Conservation (phyloP, 2,888 invertebrate genomes). For the Punctoribates punctum region DNA sequence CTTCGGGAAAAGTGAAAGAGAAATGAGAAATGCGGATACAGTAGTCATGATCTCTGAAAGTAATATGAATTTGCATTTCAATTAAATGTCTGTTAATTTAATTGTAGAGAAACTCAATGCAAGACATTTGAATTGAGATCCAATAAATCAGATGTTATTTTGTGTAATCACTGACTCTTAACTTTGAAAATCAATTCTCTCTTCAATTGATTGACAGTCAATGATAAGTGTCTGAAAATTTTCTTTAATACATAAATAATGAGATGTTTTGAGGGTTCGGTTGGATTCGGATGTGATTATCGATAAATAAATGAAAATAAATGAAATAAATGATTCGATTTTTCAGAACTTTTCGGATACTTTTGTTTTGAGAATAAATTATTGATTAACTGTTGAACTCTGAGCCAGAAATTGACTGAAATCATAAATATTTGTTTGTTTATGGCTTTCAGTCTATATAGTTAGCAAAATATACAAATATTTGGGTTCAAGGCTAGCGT, state of each 20-base stretch:
- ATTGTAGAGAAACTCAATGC: neutral
- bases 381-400: conserved; percentile 30
- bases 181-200: neutral
- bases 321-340: neutral
- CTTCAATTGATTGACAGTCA: conserved; percentile 27
- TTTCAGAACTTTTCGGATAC: neutral
- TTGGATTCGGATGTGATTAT: conserved; percentile 7
- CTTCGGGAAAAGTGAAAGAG: no score
- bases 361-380: neutral
- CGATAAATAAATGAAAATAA: neutral
- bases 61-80: neutral
- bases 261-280: neutral
- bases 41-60: no score
- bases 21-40: no score
- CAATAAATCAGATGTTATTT: conserved; percentile 17
- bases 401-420: conserved; percentile 20
- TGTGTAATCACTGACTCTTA: conserved; percentile 27
- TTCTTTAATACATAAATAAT: neutral
- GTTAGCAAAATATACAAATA: conserved; percentile 32
- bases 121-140: neutral
- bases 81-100: neutral
- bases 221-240: conserved; percentile 16
- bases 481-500: conserved; percentile 24
- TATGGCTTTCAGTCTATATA: conserved; percentile 8
- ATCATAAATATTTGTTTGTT: conserved; percentile 31